These are phyloP conservation scores for Potorous gilbertii DNA, from an alignment of 2,797 vertebrate genomes.

Conservation along the genomic window DNA sequence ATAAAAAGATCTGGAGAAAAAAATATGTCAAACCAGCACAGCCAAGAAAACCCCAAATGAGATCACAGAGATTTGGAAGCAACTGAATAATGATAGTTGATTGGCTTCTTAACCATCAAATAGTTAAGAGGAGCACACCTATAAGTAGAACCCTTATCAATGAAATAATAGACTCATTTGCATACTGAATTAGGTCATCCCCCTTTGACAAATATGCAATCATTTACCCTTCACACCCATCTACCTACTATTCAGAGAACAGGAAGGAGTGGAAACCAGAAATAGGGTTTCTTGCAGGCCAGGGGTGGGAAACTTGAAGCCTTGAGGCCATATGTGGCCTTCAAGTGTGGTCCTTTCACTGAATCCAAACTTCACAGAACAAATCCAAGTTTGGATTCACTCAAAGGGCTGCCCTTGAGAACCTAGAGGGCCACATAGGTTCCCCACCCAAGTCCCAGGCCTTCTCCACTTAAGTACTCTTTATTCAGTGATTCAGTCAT, in stretches of 20 bases:
- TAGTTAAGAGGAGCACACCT: background rate
- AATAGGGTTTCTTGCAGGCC: background rate
- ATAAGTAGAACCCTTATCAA: background rate
- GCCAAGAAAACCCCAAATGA: background rate
- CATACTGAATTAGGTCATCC: background rate
- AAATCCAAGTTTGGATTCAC: too few relatives aligned
- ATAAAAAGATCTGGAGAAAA: background rate
- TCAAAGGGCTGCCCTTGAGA: too few relatives aligned
- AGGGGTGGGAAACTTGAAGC: too few relatives aligned
- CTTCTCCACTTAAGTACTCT: background rate
- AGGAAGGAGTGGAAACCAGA: background rate
- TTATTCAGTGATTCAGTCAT: background rate
- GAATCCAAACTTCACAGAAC: too few relatives aligned
- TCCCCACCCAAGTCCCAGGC: background rate
- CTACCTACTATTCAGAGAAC: background rate
- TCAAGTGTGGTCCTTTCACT: too few relatives aligned
- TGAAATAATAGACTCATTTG: background rate
- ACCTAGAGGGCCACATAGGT: too few relatives aligned
- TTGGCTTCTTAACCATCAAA: background rate
- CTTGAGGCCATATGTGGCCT: too few relatives aligned
- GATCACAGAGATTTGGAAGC: background rate
- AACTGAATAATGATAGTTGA: background rate
- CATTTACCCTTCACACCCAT: background rate
- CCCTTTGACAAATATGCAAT: background rate
- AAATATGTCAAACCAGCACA: background rate